Evolutionary conservation across 2,797 vertebrate species (phyloP).

Genomic region (Sphenodon punctatus): DNA sequence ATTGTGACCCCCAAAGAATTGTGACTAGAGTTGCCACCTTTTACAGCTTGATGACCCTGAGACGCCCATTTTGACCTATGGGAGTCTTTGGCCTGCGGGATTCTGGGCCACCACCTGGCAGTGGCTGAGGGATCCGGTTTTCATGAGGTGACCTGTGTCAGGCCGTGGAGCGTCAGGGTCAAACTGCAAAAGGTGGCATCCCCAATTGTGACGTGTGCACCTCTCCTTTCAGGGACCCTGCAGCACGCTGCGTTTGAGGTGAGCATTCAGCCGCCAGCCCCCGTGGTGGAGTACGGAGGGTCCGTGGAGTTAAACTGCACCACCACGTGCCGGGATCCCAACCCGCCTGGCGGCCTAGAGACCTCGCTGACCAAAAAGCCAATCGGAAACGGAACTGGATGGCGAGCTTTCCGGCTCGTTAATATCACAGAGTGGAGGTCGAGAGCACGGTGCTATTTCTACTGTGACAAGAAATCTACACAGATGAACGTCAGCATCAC

Average conservation of each 20-base stretch:
- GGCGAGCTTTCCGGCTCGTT: constrained; percentile 32
- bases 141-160: too few species aligned
- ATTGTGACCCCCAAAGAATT: too few species aligned
- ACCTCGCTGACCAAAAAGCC: neutral
- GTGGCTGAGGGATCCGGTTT: too few species aligned
- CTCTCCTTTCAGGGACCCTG: neutral
- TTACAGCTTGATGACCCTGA: too few species aligned
- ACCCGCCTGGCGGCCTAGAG: neutral
- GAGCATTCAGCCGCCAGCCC: neutral
- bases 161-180: too few species aligned
- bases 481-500: constrained; percentile 18
- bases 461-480: neutral
- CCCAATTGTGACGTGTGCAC: neutral
- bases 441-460: neutral
- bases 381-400: accelerated
- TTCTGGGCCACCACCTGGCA: too few species aligned
- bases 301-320: constrained; percentile 46
- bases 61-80: too few species aligned
- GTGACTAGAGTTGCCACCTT: too few species aligned
- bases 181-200: too few species aligned
- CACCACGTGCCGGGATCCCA: constrained; percentile 21
- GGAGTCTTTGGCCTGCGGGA: too few species aligned
- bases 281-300: neutral
- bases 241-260: constrained; percentile 18
- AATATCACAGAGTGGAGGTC: constrained; percentile 49